These are phyloP conservation scores for Hyles euphorbiae DNA, from an alignment of 1,140 invertebrate species.

Conservation along the genomic window DNA sequence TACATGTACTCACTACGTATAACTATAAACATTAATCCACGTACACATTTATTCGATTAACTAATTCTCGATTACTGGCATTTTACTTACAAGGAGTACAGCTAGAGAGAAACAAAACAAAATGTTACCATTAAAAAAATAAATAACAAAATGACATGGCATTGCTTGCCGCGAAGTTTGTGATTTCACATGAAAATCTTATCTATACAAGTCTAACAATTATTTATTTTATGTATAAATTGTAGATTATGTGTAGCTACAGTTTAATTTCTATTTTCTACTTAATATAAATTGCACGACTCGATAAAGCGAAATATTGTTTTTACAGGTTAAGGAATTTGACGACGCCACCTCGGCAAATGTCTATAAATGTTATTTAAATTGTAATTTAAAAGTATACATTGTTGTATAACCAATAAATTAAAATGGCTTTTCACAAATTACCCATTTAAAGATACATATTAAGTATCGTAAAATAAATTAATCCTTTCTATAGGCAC, in stretches of 20 bases:
- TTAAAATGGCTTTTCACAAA: no score
- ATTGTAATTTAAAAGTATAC: not conserved
- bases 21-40: slow-evolving; percentile 57
- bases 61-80: slow-evolving; percentile 68
- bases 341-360: not conserved
- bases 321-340: slow-evolving; percentile 12
- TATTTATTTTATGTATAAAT: slow-evolving; percentile 35
- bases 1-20: slow-evolving; percentile 67
- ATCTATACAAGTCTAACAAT: slow-evolving; percentile 48
- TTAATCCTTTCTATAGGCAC: no score
- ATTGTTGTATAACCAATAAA: no score
- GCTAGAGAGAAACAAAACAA: slow-evolving; percentile 42
- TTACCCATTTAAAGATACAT: no score
- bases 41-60: slow-evolving; percentile 58
- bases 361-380: not conserved
- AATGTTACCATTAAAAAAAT: slow-evolving; percentile 65
- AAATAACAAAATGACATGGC: slow-evolving; percentile 72
- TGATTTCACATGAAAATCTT: slow-evolving; percentile 40
- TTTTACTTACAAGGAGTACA: slow-evolving; percentile 17
- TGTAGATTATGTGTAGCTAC: slow-evolving; percentile 50
- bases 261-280: slow-evolving; percentile 56
- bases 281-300: slow-evolving; percentile 70
- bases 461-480: no score
- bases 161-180: slow-evolving; percentile 37
- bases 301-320: slow-evolving; percentile 67